A percentile compares a stretch with the other conserved stretches of the same genome.
Conservation (phyloP, 1,140 invertebrate species). For the Magallana angulata region DNA sequence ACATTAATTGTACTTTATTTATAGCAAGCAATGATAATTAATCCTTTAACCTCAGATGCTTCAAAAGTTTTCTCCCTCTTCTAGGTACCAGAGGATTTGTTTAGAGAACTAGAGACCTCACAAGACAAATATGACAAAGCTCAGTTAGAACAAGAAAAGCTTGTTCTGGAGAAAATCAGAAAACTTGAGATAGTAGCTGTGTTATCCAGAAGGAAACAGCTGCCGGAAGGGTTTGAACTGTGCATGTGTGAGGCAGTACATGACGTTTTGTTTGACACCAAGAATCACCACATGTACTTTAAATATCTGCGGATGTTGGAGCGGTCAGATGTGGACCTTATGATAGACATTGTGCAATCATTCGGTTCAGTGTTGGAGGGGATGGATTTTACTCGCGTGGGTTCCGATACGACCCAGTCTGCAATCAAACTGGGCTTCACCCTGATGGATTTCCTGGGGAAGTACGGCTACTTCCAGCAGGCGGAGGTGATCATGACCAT, state of each 20-base stretch:
- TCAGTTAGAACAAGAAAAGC: conserved; percentile 97
- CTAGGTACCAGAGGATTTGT: conserved; percentile 68
- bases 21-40: too few species aligned
- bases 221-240: conserved; percentile 73
- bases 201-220: conserved; percentile 67
- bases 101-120: conserved; percentile 63
- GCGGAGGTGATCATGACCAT: conserved; percentile 68
- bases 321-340: conserved; percentile 65
- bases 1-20: too few species aligned
- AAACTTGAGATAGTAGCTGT: conserved; percentile 95
- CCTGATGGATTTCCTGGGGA: conserved; percentile 69
- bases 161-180: conserved; percentile 94
- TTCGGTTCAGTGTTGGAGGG: conserved; percentile 68
- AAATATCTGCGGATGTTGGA: conserved; percentile 71
- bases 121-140: conserved; percentile 81
- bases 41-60: too few species aligned
- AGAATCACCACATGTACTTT: conserved; percentile 72
- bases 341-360: conserved; percentile 70
- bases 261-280: conserved; percentile 69
- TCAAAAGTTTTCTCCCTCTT: conserved; percentile 17
- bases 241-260: conserved; percentile 73
- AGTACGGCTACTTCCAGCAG: conserved; percentile 67
- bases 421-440: conserved; percentile 67
- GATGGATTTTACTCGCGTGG: conserved; percentile 56
- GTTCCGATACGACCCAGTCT: conserved; percentile 55